Evolutionary conservation across 2,888 invertebrate genomes (phyloP), one percentile per base, ranked within the genome.

Genomic region (Sinodicranocentrus sp.): DNA sequence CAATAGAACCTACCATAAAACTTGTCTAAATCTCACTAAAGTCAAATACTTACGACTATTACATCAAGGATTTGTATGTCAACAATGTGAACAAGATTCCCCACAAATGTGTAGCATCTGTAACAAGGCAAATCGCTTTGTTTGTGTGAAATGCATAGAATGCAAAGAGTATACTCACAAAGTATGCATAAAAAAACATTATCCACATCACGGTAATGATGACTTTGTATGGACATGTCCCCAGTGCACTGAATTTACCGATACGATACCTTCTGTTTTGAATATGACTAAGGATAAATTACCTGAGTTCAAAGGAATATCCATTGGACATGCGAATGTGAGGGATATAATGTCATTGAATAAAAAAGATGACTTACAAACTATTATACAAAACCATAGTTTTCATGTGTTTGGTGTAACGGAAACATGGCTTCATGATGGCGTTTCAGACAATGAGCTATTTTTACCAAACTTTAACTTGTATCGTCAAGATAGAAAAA

Each of bases 381-480:
- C 2, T 17, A n/a, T 59, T n/a, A 13, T 59, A 1, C 25, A 17
- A 1, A 39, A 25, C 6, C 1, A 3, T 0, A 8, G 21, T 0
- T 75, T 75, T 25, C 63, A 75, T 21, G 48, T 75, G 3, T 33
- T 75, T 21, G 75, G 75, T 0, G 15, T 75, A 1, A 48, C 26
- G 8, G 63, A 75, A 63, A 26, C 75, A 0, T 75, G 75, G 75
- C 23, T 75, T 10, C 21, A 52, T n/a, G 10, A 23, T 23, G 63
- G 28, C 13, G 28, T 75, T 1, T 0, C 15, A 0, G 21, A 48
- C 19, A 23, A 63, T 17, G 75, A 75, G 33, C 10, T 75, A 0
- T n/a, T 2, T 5, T 19, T 75, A 8, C 63, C 75, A n/a, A 63
- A 63, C 8, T 63, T 59, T n/a, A 6, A 15, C 10, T 0, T 48